Base-by-base conservation (phyloP, 2,797 vertebrate genomes). In the Lacerta viridis region DNA sequence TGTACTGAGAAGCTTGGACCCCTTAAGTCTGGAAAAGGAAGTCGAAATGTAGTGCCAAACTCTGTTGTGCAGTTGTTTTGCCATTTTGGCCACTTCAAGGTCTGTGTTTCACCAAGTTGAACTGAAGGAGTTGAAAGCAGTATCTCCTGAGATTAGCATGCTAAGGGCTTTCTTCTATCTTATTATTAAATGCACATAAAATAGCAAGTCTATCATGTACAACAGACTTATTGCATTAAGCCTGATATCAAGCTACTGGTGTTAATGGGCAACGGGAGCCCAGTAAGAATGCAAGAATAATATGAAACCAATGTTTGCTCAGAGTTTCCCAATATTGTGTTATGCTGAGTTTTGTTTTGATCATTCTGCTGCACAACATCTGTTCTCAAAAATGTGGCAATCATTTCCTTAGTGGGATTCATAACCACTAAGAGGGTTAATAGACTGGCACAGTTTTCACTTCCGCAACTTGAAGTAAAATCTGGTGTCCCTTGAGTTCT, bases 381-480 rank as follows among this genome's bases (percentile, higher is more conserved):
- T 41, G 27, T 81, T 90, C 68, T 91, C 29, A 81, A 91, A 94
- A 90, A 75, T 91, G 92, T 93, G 85, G 84, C 89, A 92, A 92
- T 66, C 90, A 25, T 85, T 94, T 95, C 91, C 90, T 92, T 92
- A 91, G 92, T 90, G 78, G 50, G 61, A 82, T 93, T 91, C 86
- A 64, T 1, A 64, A 64, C 61, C 61, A 61, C 74, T 82, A 50
- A 61, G 27, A 36, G 0, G 3, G 59, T 0, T 89, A 80, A 36
- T 82, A 92, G 43, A 50, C 1, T 64, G 75, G 64, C 80, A 33
- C 1, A 81, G 29, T 61, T 29, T 74, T 18, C 25, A n/a, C 33
- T 55, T 39, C 33, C 2, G 1, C 36, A 39, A 78, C 46, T 68
- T 71, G 41, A 71, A 50, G 27, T 39, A 7, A 86, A 50, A 72